Conservation (phyloP, 2,797 vertebrate genomes). For the Clarias fuscus region DNA sequence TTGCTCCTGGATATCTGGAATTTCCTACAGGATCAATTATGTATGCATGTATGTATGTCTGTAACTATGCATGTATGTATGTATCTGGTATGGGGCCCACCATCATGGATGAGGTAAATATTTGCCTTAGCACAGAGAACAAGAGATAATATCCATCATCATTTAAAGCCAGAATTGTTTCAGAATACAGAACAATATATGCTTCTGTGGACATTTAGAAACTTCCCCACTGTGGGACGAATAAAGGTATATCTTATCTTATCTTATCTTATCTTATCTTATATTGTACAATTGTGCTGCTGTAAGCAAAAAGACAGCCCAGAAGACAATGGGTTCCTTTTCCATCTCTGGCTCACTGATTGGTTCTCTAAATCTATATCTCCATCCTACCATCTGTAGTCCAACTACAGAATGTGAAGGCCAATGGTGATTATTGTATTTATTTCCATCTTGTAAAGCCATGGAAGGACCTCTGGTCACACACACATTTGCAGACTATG, state of each 20-base stretch:
- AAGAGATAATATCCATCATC: neutral
- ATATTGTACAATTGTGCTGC: neutral
- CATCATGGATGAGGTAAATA: neutral
- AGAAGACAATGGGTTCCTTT: neutral
- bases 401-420: too few relatives aligned
- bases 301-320: neutral
- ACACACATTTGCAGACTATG: too few relatives aligned
- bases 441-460: too few relatives aligned
- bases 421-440: too few relatives aligned
- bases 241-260: too few relatives aligned
- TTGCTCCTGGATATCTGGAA: too few relatives aligned
- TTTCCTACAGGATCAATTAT: too few relatives aligned
- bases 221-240: too few relatives aligned
- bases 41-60: too few relatives aligned
- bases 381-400: neutral
- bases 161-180: neutral
- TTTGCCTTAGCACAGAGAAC: neutral
- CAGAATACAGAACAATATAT: neutral
- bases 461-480: too few relatives aligned
- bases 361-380: neutral
- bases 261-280: too few relatives aligned
- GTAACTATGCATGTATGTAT: too few relatives aligned
- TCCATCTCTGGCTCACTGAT: neutral
- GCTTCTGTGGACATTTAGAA: neutral
- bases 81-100: neutral